Evolutionary conservation across 2,888 invertebrate species (phyloP).

Genomic region (Autographa gamma): DNA sequence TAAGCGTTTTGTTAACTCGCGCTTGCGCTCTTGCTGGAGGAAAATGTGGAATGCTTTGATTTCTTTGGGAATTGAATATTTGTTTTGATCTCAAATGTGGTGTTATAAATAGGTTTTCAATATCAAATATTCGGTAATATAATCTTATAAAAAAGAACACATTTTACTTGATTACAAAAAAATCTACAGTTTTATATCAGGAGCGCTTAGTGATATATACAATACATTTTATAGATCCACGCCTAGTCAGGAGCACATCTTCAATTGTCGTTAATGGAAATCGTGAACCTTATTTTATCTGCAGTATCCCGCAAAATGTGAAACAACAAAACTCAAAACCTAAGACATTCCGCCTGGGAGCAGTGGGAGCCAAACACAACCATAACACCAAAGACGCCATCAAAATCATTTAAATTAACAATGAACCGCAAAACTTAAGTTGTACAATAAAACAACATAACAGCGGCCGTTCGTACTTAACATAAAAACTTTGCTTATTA

Average conservation of each 20-base stretch:
- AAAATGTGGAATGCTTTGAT: not conserved
- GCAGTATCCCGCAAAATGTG: slow-evolving; percentile 2
- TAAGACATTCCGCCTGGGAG: not conserved
- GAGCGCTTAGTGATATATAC: not conserved
- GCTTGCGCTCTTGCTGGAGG: not conserved
- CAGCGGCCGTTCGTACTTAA: slow-evolving; percentile 9
- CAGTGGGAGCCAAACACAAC: not conserved
- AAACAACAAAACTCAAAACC: not conserved
- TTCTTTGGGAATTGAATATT: not conserved
- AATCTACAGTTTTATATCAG: not conserved
- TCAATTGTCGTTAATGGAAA: not conserved
- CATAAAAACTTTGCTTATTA: slow-evolving; percentile 10
- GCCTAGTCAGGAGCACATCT: not conserved
- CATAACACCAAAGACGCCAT: slow-evolving; percentile 3
- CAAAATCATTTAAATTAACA: slow-evolving; percentile 8
- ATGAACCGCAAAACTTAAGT: slow-evolving; percentile 8
- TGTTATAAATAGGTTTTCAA: not conserved
- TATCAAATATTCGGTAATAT: not conserved
- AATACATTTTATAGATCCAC: too few relatives aligned
- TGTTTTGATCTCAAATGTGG: not conserved
- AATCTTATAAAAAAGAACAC: not conserved
- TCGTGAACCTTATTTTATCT: not conserved
- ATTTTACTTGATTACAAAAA: not conserved
- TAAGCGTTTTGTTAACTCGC: not conserved
- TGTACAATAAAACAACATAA: slow-evolving; percentile 8